Evolutionary conservation across 2,888 invertebrate genomes (phyloP).

Genomic region (Dryobotodes eremita): DNA sequence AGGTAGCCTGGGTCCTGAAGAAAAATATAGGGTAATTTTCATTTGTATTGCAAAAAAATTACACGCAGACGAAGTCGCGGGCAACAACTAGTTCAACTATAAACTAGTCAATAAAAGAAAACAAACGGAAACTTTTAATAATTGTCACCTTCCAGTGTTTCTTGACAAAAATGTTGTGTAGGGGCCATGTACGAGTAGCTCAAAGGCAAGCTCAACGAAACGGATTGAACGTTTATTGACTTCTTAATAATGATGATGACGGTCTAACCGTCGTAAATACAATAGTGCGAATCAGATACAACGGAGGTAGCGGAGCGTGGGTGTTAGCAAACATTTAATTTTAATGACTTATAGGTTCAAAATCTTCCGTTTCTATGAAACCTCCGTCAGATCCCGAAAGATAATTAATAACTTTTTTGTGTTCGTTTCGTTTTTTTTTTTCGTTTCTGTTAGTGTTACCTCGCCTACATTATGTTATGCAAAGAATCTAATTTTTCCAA

Average conservation of each 20-base stretch:
- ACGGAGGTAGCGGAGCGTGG: slow-evolving; percentile 3
- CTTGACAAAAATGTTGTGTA: background rate
- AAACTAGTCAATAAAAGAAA: background rate
- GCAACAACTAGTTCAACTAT: background rate
- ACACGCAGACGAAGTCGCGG: background rate
- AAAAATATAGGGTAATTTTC: background rate
- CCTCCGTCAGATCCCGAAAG: background rate
- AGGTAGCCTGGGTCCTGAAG: background rate
- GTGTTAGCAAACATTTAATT: slow-evolving; percentile 11
- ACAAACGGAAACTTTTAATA: background rate
- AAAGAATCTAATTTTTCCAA: background rate
- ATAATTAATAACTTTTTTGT: background rate
- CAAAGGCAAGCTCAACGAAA: background rate
- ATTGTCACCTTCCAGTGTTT: background rate
- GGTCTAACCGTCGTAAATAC: background rate
- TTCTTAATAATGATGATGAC: slow-evolving; percentile 34
- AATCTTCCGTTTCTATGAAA: background rate
- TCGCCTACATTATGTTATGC: background rate
- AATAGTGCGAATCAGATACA: slow-evolving; percentile 26
- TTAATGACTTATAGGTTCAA: background rate
- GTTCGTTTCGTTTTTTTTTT: background rate
- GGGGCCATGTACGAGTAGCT: background rate
- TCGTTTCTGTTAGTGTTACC: background rate
- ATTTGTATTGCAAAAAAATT: background rate
- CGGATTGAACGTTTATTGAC: slow-evolving; percentile 30